Conservation (phyloP, 1,140 invertebrate genomes). For the Wasmannia auropunctata region DNA sequence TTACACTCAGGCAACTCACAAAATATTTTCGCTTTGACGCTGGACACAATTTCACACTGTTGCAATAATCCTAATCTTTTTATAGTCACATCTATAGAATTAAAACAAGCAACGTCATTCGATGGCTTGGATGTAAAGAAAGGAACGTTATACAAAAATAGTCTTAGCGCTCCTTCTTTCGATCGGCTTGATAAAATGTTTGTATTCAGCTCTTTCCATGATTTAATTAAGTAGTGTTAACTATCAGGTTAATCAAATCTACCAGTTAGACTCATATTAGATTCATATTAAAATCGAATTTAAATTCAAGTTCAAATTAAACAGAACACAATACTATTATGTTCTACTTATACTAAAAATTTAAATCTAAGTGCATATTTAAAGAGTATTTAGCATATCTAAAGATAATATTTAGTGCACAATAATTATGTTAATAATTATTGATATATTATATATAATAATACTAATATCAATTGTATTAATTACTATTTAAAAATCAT, state of each 20-base stretch:
- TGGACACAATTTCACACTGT: neutral
- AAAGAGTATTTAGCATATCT: too few relatives aligned
- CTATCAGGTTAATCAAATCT: neutral
- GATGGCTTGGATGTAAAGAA: neutral
- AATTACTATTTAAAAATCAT: neutral
- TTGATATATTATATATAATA: neutral
- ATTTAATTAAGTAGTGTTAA: slow-evolving; percentile 19
- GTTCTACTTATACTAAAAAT: neutral
- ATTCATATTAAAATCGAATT: too few relatives aligned
- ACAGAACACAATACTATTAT: neutral
- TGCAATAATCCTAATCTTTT: slow-evolving; percentile 36
- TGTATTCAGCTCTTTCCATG: neutral
- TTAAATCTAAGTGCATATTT: neutral
- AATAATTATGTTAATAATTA: neutral
- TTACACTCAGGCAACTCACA: slow-evolving; percentile 13
- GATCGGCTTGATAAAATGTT: neutral
- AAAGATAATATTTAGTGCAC: too few relatives aligned
- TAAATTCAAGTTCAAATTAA: neutral
- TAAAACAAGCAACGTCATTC: slow-evolving; percentile 10
- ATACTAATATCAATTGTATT: neutral
- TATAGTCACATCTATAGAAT: neutral
- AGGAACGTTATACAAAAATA: neutral
- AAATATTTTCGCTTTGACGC: slow-evolving; percentile 38
- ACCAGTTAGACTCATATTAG: too few relatives aligned
- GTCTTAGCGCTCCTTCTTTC: neutral